Base-by-base conservation (phyloP, 2,113 vertebrate species). In the Odocoileus virginianus region DNA sequence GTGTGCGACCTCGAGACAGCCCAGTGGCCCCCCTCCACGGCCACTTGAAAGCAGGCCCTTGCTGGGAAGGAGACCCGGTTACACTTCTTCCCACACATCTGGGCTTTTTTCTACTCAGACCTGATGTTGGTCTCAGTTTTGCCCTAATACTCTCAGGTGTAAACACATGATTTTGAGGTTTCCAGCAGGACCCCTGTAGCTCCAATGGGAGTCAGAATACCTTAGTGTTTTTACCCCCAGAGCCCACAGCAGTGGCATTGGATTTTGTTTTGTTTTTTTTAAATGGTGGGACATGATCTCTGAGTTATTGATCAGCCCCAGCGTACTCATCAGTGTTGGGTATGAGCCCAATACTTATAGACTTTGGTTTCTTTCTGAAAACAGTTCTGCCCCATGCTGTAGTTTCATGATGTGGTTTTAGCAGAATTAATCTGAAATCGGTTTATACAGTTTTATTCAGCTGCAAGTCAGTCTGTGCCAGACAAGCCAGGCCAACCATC, bases 361-460 rank as follows among this genome's bases (percentile, higher is more conserved):
- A 87, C 91, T 88, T 89, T 47, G 58, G 5, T 92, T 97, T 97
- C 74, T 85, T 96, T 96, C 92, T 76, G 61, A 54, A 96, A 74
- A 64, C 14, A 83, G 14, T 93, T 85, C 86, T 78, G 89, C 58
- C 33, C 89, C 13, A 1, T 81, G 92, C 45, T 84, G 83, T 87
- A 87, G 81, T 94, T 93, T 93, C 58, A 55, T 82, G 90, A 87
- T 92, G 85, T 74, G 87, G 83, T 83, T 74, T 92, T 60, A 92
- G 45, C 43, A 85, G 97, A 97, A 84, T 95, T 96, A 61, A 87
- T 96, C 74, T 79, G 74, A 91, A 96, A 84, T 96, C 30, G 47
- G 95, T 96, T 96, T 92, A 89, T 33, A 64, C 74, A 92, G 4
- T 96, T 96, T 92, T 64, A 76, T 96, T 93, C 84, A 76, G 33